Evolutionary conservation across 2,113 vertebrate genomes (phyloP).

Genomic region (Scophthalmus maximus): DNA sequence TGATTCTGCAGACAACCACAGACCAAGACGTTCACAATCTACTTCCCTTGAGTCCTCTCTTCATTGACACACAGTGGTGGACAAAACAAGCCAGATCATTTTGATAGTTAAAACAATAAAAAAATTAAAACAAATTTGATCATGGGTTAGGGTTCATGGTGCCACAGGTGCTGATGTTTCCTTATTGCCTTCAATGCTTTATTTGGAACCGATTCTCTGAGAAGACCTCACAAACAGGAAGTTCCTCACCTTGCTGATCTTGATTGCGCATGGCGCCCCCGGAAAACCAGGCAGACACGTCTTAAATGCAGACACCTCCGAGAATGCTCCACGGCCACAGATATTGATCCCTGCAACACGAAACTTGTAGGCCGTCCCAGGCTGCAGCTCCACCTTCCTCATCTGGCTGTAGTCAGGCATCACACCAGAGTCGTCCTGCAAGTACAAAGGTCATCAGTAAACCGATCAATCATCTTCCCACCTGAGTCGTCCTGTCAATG

Average conservation of each 20-base stretch:
- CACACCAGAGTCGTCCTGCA: constrained; percentile 82
- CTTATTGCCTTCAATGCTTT: too few species aligned
- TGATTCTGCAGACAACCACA: constrained; percentile 80
- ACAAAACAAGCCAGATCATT: too few species aligned
- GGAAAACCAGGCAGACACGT: constrained; percentile 91
- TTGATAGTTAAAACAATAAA: too few species aligned
- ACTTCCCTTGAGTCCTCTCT: not conserved
- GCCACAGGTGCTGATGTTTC: too few species aligned
- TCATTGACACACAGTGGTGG: too few species aligned
- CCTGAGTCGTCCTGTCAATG: not conserved
- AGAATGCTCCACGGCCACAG: constrained; percentile 87
- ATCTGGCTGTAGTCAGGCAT: constrained; percentile 86
- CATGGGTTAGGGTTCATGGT: too few species aligned
- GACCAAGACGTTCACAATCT: too few species aligned
- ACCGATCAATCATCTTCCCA: not conserved
- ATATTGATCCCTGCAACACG: constrained; percentile 88
- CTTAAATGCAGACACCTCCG: constrained; percentile 89
- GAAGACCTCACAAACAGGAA: not conserved
- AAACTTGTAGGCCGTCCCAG: constrained; percentile 90
- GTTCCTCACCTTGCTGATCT: constrained; percentile 87
- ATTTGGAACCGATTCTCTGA: too few species aligned
- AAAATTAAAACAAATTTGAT: too few species aligned
- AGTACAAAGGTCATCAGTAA: not conserved
- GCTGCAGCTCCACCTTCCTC: constrained; percentile 87
- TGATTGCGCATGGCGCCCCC: constrained; percentile 89